Base-by-base conservation (phyloP, 1,140 invertebrate genomes). In the Conus ventricosus region DNA sequence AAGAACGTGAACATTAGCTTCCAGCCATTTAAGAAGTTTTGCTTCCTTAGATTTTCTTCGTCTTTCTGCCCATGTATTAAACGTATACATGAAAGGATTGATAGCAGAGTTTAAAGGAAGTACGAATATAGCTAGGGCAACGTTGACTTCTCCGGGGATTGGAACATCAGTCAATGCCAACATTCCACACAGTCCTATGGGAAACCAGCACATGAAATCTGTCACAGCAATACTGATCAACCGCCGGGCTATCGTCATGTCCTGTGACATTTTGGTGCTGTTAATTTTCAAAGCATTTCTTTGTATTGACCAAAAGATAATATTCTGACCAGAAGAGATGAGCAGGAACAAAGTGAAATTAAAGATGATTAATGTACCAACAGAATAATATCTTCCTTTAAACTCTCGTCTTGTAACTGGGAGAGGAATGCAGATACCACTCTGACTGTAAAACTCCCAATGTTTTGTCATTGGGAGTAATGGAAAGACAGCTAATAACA, bases 81-180 rank as follows among this genome's bases (percentile, higher is more conserved):
- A 75, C 3, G 92, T 91, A 80, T 92, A 92, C 6, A 92, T 67
- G 55, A 92, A 89, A 0, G 91, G 91, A 27, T 92, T 92, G 27
- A 92, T 63, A 20, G 91, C 91, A 3, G 91, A 90, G 60, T 92
- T 92, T 5, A 90, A 76, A 1, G 91, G 91, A 15, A 91, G 57
- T 53, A 91, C 85, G 57, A 92, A 91, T 1, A 92, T 89, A 5
- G 89, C 90, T 1, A 88, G 78, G 85, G 88, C 91, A 0, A 90
- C 90, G 60, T 91, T 90, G 23, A 91, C 89, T 75, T 91, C 91
- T 7, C 90, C 89, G 20, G 89, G 76, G n/a, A 63, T 63, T 8
- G 76, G 57, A 17, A 87, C 20, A 1, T 89, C 91, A 39, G 25
- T 53, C 63, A 88, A 75, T 39, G 91, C 88, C 78, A 89, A 60